A percentile compares a stretch with the other conserved stretches of the same genome.
Evolutionary conservation across 1,140 invertebrate genomes (phyloP).

Genomic region (Danaus melanippus): DNA sequence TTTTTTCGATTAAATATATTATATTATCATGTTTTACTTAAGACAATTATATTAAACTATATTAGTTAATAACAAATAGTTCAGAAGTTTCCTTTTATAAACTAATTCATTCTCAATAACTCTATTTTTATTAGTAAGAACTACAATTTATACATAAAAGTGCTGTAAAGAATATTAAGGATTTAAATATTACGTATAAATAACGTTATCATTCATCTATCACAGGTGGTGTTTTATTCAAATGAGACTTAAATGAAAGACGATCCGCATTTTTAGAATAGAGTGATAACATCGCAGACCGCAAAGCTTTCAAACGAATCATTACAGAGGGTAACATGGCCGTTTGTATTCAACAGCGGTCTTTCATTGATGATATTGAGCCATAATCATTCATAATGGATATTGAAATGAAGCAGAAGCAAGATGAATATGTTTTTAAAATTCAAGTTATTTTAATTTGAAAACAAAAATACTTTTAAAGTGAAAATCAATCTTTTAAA

Average conservation of each 20-base stretch:
- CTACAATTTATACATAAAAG: too few species aligned
- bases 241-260: constrained; percentile 11
- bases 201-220: too few species aligned
- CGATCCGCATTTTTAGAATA: constrained; percentile 25
- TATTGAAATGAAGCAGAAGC: constrained; percentile 26
- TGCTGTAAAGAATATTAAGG: too few species aligned
- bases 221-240: constrained; percentile 9
- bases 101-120: too few species aligned
- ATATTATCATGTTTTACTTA: too few species aligned
- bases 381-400: constrained; percentile 48
- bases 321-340: constrained; percentile 35
- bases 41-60: too few species aligned
- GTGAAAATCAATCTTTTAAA: not conserved
- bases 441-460: constrained; percentile 6
- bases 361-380: constrained; percentile 43
- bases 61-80: too few species aligned
- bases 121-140: too few species aligned
- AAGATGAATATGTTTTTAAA: constrained; percentile 11
- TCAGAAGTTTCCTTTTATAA: too few species aligned
- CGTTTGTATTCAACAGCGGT: constrained; percentile 45
- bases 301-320: constrained; percentile 49
- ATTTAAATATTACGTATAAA: too few species aligned
- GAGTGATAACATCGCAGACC: constrained; percentile 40
- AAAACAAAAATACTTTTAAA: too few species aligned
- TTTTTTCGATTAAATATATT: too few species aligned